Percentiles rank a stretch among this genome's conserved stretches.
Conservation (phyloP, 2,888 invertebrate genomes). For the Strigamia crassipes region DNA sequence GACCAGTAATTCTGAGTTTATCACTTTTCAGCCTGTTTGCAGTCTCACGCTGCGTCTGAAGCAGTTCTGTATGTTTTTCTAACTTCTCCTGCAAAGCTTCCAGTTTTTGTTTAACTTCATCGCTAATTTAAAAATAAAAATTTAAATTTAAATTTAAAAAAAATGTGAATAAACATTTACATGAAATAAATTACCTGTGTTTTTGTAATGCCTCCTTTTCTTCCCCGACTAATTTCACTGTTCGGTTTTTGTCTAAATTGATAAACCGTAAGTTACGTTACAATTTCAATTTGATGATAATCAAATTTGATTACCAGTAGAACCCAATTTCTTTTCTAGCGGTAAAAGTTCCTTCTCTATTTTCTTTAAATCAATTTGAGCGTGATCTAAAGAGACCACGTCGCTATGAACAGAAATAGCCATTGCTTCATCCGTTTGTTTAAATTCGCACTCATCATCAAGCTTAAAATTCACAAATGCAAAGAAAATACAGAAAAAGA, state of each 20-base stretch:
- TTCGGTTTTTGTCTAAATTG: constrained; percentile 12
- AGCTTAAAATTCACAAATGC: background rate
- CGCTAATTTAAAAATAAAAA: background rate
- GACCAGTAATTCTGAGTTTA: background rate
- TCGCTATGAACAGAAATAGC: constrained; percentile 8
- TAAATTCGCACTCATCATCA: background rate
- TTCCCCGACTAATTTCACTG: background rate
- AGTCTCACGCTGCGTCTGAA: background rate
- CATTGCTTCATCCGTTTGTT: constrained; percentile 3
- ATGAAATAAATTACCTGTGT: background rate
- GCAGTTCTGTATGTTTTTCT: background rate
- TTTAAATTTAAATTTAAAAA: background rate
- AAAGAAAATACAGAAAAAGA: background rate
- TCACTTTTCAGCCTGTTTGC: background rate
- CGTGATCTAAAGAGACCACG: constrained; percentile 1
- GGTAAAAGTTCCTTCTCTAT: background rate
- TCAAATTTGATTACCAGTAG: background rate
- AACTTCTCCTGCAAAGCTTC: background rate
- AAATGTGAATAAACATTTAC: background rate
- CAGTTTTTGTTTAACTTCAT: background rate
- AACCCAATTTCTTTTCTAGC: background rate
- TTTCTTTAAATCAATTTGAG: background rate
- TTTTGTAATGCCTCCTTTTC: background rate
- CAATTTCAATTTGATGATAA: background rate
- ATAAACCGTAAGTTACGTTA: background rate